These are phyloP conservation scores for Palythoa grandis DNA, from an alignment of 92 coral and sea anemone genomes.

Conservation along the genomic window DNA sequence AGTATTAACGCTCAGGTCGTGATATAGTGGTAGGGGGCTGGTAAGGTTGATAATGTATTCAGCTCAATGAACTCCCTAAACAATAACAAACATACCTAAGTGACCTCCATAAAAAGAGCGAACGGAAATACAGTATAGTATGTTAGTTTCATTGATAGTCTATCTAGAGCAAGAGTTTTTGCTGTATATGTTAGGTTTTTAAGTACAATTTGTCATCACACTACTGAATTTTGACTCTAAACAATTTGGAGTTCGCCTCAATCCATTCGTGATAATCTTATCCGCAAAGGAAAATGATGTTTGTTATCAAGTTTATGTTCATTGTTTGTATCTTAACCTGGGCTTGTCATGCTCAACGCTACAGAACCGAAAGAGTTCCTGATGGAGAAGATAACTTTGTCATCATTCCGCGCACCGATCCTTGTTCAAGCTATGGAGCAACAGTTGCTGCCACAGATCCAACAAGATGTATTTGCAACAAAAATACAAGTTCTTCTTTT, in stretches of 20 bases:
- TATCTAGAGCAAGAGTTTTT: not conserved
- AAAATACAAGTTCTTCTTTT: not conserved
- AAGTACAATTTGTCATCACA: not conserved
- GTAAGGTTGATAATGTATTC: too few relatives aligned
- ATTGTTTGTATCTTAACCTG: not conserved
- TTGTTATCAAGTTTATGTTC: not conserved
- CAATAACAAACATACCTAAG: too few relatives aligned
- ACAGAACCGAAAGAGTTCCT: not conserved
- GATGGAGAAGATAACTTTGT: not conserved
- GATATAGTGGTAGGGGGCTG: too few relatives aligned
- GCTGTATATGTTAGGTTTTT: not conserved
- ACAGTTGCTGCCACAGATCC: not conserved
- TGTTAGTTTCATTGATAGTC: not conserved
- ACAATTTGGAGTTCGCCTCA: not conserved
- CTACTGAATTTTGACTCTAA: not conserved
- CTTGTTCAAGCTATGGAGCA: not conserved
- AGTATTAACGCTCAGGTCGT: too few relatives aligned
- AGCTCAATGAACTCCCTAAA: too few relatives aligned
- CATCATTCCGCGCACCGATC: not conserved
- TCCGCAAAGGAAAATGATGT: not conserved
- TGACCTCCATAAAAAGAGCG: too few relatives aligned
- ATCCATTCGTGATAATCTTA: not conserved
- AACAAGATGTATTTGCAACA: not conserved
- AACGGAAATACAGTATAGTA: too few relatives aligned
- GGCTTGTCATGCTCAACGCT: not conserved